These are phyloP conservation scores for Drosophila mauritiana DNA, from an alignment of 1,140 invertebrate genomes.

Conservation along the genomic window DNA sequence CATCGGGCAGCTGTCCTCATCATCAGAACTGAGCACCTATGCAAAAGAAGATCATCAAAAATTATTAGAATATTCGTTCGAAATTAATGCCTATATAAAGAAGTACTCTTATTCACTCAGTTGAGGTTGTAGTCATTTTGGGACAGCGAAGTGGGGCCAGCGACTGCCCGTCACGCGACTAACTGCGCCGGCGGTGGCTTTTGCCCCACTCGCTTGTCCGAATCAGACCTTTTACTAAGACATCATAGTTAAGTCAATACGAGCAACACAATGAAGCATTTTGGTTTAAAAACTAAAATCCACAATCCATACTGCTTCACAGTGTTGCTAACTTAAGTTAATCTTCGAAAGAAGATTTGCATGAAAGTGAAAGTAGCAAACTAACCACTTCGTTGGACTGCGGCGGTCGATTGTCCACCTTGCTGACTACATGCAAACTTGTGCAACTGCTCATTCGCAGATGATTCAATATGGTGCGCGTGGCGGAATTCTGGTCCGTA, in stretches of 20 bases:
- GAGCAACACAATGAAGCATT: not conserved
- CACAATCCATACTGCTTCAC: not conserved
- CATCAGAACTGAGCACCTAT: constrained; percentile 65
- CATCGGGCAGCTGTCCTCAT: constrained; percentile 52
- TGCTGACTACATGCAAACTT: constrained; percentile 59
- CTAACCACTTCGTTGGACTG: constrained; percentile 56
- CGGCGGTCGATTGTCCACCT: constrained; percentile 48
- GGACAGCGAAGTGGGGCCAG: constrained; percentile 19
- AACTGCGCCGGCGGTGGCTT: constrained; percentile 52
- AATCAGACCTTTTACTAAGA: constrained; percentile 82
- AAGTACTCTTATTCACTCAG: constrained; percentile 29
- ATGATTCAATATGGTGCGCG: constrained; percentile 58
- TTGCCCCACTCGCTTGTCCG: constrained; percentile 12
- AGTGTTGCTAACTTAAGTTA: not conserved
- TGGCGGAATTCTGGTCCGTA: constrained; percentile 43
- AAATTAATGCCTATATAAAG: too few species aligned
- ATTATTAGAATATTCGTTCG: not conserved
- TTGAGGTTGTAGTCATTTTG: constrained; percentile 61
- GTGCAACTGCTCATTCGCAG: constrained; percentile 48
- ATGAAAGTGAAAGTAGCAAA: not conserved
- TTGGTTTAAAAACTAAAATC: too few species aligned
- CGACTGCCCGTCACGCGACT: constrained; percentile 55
- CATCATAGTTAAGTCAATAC: constrained; percentile 53
- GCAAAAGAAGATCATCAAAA: not conserved
- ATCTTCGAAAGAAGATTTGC: not conserved